Evolutionary conservation across 2,797 vertebrate genomes (phyloP).

Genomic region (Naso thynnoides): DNA sequence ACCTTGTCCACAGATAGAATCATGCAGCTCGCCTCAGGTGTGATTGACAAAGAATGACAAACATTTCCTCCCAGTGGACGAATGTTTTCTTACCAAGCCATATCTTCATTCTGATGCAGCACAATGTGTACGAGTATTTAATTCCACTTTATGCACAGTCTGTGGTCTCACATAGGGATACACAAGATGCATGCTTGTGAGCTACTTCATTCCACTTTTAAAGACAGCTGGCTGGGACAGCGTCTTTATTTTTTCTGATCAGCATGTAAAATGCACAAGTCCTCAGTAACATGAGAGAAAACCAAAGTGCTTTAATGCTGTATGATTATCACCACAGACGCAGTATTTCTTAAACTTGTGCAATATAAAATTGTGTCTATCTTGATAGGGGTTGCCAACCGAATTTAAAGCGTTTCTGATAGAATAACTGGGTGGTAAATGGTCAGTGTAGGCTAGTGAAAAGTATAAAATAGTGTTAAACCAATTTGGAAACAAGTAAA

Average conservation of each 20-base stretch:
- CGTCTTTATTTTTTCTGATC: slow-evolving; percentile 36
- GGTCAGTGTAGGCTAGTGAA: not conserved
- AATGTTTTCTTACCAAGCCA: slow-evolving; percentile 53
- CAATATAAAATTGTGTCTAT: slow-evolving; percentile 3
- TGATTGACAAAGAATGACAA: slow-evolving; percentile 11
- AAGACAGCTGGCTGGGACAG: slow-evolving; percentile 70
- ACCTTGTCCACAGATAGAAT: not conserved
- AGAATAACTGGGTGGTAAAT: not conserved
- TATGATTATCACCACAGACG: slow-evolving; percentile 22
- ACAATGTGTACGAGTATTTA: slow-evolving; percentile 48
- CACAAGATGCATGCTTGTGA: slow-evolving; percentile 28
- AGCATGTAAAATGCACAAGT: slow-evolving; percentile 52
- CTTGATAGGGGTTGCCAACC: not conserved
- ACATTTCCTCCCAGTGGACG: slow-evolving; percentile 35
- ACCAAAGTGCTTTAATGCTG: slow-evolving; percentile 69
- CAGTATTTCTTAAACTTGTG: slow-evolving; percentile 6
- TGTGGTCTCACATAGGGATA: slow-evolving; percentile 33
- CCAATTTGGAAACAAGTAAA: not conserved
- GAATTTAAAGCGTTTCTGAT: not conserved
- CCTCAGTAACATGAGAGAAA: slow-evolving; percentile 54
- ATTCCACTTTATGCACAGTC: slow-evolving; percentile 50
- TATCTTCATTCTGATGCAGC: slow-evolving; percentile 54
- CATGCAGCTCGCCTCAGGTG: not conserved
- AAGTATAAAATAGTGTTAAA: slow-evolving; percentile 1
- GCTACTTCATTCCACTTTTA: slow-evolving; percentile 23